A percentile compares a stretch with the other conserved stretches of the same genome.
Evolutionary conservation across 23 tunicate genomes (phyloP).

Genomic region (Trididemnum miniatum): DNA sequence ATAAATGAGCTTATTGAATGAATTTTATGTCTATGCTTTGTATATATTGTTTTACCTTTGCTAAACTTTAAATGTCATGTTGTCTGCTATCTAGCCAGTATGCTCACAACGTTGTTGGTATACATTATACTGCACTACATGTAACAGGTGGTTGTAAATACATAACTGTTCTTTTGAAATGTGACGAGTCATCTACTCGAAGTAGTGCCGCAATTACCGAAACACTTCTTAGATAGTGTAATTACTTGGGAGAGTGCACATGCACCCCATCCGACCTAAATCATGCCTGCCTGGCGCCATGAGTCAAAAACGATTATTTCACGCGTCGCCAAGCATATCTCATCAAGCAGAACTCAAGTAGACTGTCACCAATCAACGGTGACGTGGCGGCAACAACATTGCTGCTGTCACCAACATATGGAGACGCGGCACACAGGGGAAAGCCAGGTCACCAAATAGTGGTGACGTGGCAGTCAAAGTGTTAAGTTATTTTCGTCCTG

Average conservation of each 20-base stretch:
- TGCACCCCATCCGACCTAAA: background rate
- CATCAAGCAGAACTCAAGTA: conserved; percentile 2
- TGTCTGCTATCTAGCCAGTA: too few relatives aligned
- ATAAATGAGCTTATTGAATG: too few relatives aligned
- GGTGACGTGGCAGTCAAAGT: conserved; percentile 3
- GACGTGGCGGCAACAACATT: background rate
- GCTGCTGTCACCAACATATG: background rate
- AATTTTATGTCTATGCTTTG: too few relatives aligned
- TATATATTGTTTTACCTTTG: too few relatives aligned
- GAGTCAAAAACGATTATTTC: too few relatives aligned
- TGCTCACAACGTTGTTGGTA: background rate
- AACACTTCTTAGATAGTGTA: background rate
- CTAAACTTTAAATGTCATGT: too few relatives aligned
- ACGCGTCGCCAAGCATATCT: background rate
- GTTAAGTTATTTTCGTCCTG: too few relatives aligned
- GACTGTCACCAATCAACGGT: background rate
- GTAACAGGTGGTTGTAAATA: background rate
- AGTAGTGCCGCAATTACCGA: background rate
- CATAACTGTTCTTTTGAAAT: background rate
- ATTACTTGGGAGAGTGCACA: background rate
- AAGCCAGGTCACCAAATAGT: background rate
- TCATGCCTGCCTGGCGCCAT: background rate
- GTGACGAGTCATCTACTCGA: background rate
- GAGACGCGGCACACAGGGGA: background rate
- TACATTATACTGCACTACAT: background rate